Evolutionary conservation across 2,888 invertebrate genomes (phyloP).

Genomic region (Orthonevra nobilis): DNA sequence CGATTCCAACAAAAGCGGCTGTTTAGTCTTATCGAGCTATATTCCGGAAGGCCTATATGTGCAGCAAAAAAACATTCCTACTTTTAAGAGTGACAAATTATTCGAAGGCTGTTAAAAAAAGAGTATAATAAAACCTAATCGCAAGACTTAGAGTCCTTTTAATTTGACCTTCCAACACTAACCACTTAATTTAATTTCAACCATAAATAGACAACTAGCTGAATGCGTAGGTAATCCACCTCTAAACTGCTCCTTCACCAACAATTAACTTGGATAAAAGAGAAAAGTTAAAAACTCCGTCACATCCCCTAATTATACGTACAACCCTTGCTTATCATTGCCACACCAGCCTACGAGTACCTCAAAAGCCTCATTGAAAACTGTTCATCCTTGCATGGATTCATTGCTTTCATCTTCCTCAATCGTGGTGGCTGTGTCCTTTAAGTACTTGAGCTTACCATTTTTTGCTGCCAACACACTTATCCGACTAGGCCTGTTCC

Average conservation of each 20-base stretch:
- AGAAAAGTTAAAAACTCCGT: neutral
- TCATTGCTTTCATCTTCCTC: conserved; percentile 18
- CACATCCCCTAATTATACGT: conserved; percentile 31
- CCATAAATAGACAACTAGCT: no score
- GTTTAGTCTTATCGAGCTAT: no score
- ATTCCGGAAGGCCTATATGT: no score
- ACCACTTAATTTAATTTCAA: no score
- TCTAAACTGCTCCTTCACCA: neutral
- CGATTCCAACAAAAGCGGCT: no score
- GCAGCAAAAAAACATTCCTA: no score
- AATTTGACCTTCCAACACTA: no score
- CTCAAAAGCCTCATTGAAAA: conserved; percentile 38
- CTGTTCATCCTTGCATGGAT: conserved; percentile 11
- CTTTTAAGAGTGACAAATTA: no score
- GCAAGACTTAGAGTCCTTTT: no score
- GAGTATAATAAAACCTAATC: no score
- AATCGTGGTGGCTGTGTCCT: conserved; percentile 9
- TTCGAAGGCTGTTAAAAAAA: no score
- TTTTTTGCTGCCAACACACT: neutral
- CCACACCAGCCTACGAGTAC: conserved; percentile 34
- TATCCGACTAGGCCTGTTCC: conserved; percentile 37
- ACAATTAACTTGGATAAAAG: neutral
- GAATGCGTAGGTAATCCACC: no score
- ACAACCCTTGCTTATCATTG: conserved; percentile 41
- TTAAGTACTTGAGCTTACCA: conserved; percentile 4